These are phyloP conservation scores for Achatina immaculata DNA, from an alignment of 1,140 invertebrate genomes.

Conservation along the genomic window DNA sequence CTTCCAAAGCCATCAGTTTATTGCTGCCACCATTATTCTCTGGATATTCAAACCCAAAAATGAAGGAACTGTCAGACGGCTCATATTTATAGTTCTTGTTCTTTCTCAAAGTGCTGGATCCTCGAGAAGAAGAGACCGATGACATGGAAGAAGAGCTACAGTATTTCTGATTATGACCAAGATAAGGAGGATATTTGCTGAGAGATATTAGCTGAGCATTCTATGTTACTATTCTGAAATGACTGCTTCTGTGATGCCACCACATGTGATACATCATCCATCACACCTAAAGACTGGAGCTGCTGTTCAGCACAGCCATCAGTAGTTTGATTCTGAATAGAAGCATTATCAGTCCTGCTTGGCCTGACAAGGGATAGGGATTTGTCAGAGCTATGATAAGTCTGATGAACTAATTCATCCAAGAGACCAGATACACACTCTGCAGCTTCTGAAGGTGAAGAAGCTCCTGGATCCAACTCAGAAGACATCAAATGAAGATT, in stretches of 20 bases:
- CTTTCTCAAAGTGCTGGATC: not conserved
- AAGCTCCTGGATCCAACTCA: too few relatives aligned
- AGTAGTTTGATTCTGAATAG: too few relatives aligned
- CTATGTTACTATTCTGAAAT: not conserved
- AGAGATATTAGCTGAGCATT: not conserved
- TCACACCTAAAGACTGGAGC: too few relatives aligned
- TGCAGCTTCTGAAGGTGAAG: not conserved
- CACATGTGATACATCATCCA: too few relatives aligned
- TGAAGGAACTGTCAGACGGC: slow-evolving; percentile 32
- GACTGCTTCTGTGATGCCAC: too few relatives aligned
- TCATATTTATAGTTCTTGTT: not conserved
- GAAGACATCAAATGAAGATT: not conserved
- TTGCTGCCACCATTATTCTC: not conserved
- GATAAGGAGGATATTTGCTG: not conserved
- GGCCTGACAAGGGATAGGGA: too few relatives aligned
- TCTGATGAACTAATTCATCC: not conserved
- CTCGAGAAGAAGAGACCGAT: not conserved
- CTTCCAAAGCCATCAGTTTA: not conserved
- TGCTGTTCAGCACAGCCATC: too few relatives aligned
- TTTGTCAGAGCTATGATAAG: not conserved
- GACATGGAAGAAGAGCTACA: not conserved
- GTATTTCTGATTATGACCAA: not conserved
- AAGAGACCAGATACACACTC: not conserved
- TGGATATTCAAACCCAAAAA: slow-evolving; percentile 22
- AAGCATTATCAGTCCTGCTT: too few relatives aligned